Evolutionary conservation across 2,797 vertebrate species (phyloP).

Genomic region (Peromyscus melanophrys): DNA sequence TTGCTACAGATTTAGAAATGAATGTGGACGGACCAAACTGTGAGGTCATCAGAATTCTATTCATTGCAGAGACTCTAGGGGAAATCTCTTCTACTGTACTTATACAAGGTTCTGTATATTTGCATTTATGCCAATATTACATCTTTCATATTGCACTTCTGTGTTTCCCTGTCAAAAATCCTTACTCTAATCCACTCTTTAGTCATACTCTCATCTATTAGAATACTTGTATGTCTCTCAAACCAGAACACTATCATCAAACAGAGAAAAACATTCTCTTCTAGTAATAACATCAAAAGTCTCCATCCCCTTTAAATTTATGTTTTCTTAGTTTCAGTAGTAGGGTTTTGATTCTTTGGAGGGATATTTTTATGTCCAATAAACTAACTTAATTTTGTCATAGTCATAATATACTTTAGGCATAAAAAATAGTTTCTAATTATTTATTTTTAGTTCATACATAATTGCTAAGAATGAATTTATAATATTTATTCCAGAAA

Average conservation of each 20-base stretch:
- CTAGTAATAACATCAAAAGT: neutral
- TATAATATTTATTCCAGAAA: neutral
- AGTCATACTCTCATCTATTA: neutral
- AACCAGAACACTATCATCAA: neutral
- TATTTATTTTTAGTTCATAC: neutral
- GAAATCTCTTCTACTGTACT: no score
- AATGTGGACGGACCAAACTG: neutral
- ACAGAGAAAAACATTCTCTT: neutral
- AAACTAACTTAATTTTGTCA: neutral
- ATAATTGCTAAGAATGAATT: neutral
- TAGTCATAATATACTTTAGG: neutral
- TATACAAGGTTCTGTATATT: neutral
- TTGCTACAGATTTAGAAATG: neutral
- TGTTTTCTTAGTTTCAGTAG: neutral
- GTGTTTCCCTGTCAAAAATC: neutral
- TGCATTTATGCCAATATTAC: neutral
- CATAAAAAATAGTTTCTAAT: neutral
- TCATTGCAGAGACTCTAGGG: neutral
- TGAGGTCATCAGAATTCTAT: neutral
- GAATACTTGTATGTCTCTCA: neutral
- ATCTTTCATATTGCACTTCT: neutral
- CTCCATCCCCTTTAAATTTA: neutral
- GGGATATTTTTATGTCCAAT: neutral
- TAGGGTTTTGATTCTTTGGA: neutral
- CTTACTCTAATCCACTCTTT: neutral